phyloP scores from a whole-genome alignment of 2,888 invertebrate genomes.

The Dynastes maya region DNA sequence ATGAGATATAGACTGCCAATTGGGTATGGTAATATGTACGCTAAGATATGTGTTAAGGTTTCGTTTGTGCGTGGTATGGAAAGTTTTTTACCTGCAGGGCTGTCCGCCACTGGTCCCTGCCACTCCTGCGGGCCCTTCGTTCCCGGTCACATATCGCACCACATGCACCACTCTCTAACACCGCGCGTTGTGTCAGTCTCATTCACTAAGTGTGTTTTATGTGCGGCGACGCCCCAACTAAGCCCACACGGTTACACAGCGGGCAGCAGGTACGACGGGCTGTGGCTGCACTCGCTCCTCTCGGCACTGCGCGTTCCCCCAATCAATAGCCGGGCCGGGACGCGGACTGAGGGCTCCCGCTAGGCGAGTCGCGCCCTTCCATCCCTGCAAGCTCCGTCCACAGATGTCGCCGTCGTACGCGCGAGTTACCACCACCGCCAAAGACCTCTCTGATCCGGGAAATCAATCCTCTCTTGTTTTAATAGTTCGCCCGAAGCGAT shows the following conservation, averaged over 20 bases:
- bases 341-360: conserved; percentile 57
- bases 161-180: conserved; percentile 59
- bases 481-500: conserved; percentile 18
- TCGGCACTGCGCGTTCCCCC: conserved; percentile 61
- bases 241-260: conserved; percentile 56
- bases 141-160: conserved; percentile 57
- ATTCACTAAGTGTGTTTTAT: conserved; percentile 55
- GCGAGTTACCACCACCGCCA: conserved; percentile 39
- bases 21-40: too few relatives aligned
- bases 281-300: conserved; percentile 60
- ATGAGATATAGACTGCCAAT: too few relatives aligned
- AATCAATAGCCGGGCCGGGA: conserved; percentile 62
- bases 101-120: conserved; percentile 53
- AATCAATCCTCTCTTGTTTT: conserved; percentile 44
- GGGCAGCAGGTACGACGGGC: conserved; percentile 61
- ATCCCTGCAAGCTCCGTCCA: conserved; percentile 49
- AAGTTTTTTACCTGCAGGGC: conserved; percentile 50
- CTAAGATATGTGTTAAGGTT: neutral
- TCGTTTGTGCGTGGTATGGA: neutral
- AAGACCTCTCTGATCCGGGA: conserved; percentile 43
- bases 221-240: conserved; percentile 63
- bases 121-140: conserved; percentile 51
- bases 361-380: conserved; percentile 58
- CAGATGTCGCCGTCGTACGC: conserved; percentile 54
- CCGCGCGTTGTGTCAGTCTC: conserved; percentile 56